Evolutionary conservation across 2,888 invertebrate genomes (phyloP), one percentile per base, ranked within the genome.

Genomic region (Tubulanus polymorphus): DNA sequence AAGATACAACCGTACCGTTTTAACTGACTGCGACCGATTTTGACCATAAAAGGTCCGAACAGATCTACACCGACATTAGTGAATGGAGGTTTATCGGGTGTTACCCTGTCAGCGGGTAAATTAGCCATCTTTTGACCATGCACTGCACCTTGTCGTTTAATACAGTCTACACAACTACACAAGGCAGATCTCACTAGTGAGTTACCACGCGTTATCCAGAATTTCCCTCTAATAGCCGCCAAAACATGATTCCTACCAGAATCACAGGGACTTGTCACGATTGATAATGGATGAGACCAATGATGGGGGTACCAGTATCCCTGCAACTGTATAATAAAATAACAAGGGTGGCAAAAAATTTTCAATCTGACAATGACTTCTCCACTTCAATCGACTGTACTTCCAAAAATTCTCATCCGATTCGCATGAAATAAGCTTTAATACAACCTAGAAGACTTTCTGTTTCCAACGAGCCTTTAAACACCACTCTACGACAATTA

Each of bases 41-140:
- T 51, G 28, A 48, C 53, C 10, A 53, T 5, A 27, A 49, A 26
- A n/a, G 53, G 53, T 6, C 53, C 54, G 28, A 54, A 54, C 25
- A 18, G 35, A 26, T 54, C 54, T 32, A 54, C n/a, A 15, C 54
- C 54, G 12, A 30, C 26, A 10, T 23, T 26, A 5, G 29, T 25
- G 27, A 53, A 53, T 3, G 53, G 47, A 5, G 53, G 28, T 20
- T 49, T 35, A 10, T 25, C 27, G 18, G 53, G 18, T 28, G 15
- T 12, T 3, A 50, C 18, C 23, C 53, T 29, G 15, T 18, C 28
- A 10, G 3, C 2, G 10, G 53, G 53, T 3, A 53, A 20, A 18
- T 53, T 30, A 12, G 47, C 53, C 53, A 53, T 53, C 29, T n/a
- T 51, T 50, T 53, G 53, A 20, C 18, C 8, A 15, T 18, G 12